A percentile compares a stretch with the other conserved stretches of the same genome.
These are phyloP conservation scores for Brienomyrus brachyistius DNA, from an alignment of 2,113 vertebrate species.

Conservation along the genomic window DNA sequence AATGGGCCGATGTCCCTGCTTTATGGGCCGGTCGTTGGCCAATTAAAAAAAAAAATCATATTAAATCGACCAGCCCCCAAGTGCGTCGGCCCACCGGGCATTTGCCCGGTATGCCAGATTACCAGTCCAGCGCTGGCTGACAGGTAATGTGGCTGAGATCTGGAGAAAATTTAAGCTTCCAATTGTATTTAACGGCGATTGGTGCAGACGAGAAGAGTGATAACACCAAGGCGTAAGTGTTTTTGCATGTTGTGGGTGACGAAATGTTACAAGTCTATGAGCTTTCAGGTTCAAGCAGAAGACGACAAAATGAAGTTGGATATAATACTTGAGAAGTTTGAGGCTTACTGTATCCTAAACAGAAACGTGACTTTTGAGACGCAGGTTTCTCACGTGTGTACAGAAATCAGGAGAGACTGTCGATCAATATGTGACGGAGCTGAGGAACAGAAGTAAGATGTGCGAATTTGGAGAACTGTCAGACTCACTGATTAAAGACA, in stretches of 20 bases:
- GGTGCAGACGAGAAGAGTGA: neutral
- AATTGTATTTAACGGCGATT: too few species aligned
- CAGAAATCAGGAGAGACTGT: conserved; percentile 10
- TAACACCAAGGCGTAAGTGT: conserved; percentile 17
- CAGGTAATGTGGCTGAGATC: too few species aligned
- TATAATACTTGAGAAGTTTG: conserved; percentile 19
- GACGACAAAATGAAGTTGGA: conserved; percentile 1
- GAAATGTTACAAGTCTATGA: conserved; percentile 13
- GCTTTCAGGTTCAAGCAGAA: conserved; percentile 13
- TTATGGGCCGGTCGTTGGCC: too few species aligned
- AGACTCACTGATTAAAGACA: conserved; percentile 25
- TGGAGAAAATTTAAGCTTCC: too few species aligned
- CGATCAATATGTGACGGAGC: conserved; percentile 22
- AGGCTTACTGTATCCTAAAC: conserved; percentile 18
- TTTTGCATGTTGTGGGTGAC: conserved; percentile 17
- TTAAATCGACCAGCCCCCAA: too few species aligned
- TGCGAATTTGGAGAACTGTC: too few species aligned
- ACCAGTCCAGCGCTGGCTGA: too few species aligned
- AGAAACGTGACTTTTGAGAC: conserved; percentile 15
- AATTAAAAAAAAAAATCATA: too few species aligned
- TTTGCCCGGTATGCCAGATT: too few species aligned
- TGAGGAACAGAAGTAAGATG: conserved; percentile 14
- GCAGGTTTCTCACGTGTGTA: conserved; percentile 21
- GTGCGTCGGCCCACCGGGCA: too few species aligned
- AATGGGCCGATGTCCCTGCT: too few species aligned